Conservation (phyloP, 2,113 vertebrate genomes). For the Gadus chalcogrammus region DNA sequence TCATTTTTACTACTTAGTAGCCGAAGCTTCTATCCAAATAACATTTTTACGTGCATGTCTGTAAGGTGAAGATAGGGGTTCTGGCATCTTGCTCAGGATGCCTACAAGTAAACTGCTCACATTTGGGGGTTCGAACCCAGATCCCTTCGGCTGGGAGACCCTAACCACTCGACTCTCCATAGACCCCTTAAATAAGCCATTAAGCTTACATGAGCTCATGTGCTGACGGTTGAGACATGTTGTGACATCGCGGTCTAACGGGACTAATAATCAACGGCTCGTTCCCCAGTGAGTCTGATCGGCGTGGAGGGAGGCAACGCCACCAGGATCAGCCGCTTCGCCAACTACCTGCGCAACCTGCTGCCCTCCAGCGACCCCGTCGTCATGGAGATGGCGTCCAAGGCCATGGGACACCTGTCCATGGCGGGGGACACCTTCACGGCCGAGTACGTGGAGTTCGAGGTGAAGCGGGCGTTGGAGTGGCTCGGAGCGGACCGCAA, state of each 20-base stretch:
- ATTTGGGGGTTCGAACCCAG: no score
- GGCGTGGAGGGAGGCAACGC: slow-evolving; percentile 96
- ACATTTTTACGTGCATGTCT: no score
- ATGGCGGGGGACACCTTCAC: slow-evolving; percentile 99
- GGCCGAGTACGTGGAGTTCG: slow-evolving; percentile 97
- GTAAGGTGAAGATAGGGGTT: no score
- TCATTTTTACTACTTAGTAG: no score
- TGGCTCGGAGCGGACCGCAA: slow-evolving; percentile 97
- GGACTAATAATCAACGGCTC: neutral
- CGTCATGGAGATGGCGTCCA: slow-evolving; percentile 99
- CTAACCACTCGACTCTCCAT: no score
- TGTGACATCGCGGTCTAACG: neutral
- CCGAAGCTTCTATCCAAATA: no score
- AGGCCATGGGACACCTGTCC: slow-evolving; percentile 92
- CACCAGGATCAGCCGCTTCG: slow-evolving; percentile 94
- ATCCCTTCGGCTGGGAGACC: no score
- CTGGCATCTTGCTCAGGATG: no score
- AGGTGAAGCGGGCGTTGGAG: slow-evolving; percentile 96
- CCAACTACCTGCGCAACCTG: slow-evolving; percentile 96
- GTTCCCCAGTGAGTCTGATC: slow-evolving; percentile 87
- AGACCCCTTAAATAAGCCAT: no score
- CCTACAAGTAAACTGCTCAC: no score
- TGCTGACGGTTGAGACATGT: neutral
- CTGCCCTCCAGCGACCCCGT: slow-evolving; percentile 93
- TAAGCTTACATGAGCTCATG: no score